These are phyloP conservation scores for Plagiodera versicolora DNA, from an alignment of 2,888 invertebrate genomes.

Conservation along the genomic window DNA sequence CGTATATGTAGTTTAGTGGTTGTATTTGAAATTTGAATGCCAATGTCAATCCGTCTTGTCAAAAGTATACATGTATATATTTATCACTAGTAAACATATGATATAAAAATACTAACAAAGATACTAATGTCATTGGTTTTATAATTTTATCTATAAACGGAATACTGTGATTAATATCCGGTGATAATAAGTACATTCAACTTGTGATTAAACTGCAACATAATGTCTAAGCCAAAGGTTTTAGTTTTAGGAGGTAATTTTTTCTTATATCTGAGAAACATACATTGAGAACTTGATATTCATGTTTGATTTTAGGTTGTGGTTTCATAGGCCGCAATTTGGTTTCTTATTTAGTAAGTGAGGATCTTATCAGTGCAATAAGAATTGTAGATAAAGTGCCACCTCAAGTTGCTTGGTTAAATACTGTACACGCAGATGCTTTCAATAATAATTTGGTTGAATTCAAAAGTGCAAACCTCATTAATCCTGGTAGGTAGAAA, in stretches of 20 bases:
- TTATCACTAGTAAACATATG: too few species aligned
- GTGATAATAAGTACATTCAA: conserved; percentile 13
- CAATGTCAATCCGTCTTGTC: too few species aligned
- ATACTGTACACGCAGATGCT: conserved; percentile 68
- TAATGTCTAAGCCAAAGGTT: conserved; percentile 44
- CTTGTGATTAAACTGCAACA: conserved; percentile 7
- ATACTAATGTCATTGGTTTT: not conserved
- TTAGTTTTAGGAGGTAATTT: conserved; percentile 41
- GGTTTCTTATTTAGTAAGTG: conserved; percentile 76
- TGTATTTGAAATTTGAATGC: too few species aligned
- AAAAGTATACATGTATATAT: too few species aligned
- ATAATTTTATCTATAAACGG: not conserved
- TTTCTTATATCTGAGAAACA: not conserved
- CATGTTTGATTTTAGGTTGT: conserved; percentile 78
- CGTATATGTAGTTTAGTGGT: too few species aligned
- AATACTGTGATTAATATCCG: conserved; percentile 12
- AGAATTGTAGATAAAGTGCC: conserved; percentile 91
- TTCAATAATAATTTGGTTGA: conserved; percentile 76
- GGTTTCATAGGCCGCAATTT: conserved; percentile 92
- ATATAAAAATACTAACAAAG: too few species aligned
- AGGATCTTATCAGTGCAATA: conserved; percentile 73
- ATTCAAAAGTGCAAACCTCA: conserved; percentile 90
- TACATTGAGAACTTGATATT: not conserved
- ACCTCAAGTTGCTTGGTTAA: conserved; percentile 90
- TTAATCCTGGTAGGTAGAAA: conserved; percentile 74